Percentiles rank a stretch among this genome's conserved stretches.
phyloP scores from a whole-genome alignment of 2,113 vertebrate genomes.

The Pipa parva region DNA sequence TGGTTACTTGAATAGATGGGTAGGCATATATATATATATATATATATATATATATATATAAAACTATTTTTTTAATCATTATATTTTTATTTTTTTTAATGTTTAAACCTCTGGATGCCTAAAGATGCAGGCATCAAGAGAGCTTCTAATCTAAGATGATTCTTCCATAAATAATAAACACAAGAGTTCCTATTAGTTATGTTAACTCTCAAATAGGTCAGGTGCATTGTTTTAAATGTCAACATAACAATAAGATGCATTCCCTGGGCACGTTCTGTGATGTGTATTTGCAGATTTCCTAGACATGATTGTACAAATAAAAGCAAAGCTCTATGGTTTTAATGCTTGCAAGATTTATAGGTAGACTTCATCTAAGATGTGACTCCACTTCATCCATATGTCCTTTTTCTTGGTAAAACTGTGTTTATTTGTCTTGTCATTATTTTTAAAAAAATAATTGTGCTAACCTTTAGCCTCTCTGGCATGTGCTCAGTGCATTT shows the following conservation, averaged over 20 bases:
- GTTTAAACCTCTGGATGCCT: background rate
- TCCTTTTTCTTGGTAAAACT: too few species aligned
- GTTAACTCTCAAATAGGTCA: conserved; percentile 41
- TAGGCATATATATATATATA: background rate
- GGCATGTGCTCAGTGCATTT: too few species aligned
- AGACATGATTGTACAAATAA: conserved; percentile 37
- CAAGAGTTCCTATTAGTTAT: conserved; percentile 34
- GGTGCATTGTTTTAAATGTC: conserved; percentile 43
- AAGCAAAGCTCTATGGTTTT: conserved; percentile 25
- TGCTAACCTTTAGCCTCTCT: too few species aligned
- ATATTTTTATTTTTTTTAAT: background rate
- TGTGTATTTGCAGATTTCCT: conserved; percentile 39
- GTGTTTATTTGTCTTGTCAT: too few species aligned
- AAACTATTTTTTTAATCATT: background rate
- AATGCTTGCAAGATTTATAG: too few species aligned
- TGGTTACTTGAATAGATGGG: too few species aligned
- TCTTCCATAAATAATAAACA: conserved; percentile 42
- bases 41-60: background rate
- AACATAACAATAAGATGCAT: conserved; percentile 28
- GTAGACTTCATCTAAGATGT: too few species aligned
- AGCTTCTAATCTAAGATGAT: conserved; percentile 29
- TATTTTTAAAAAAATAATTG: too few species aligned
- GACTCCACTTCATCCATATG: too few species aligned
- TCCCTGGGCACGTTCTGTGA: conserved; percentile 30
- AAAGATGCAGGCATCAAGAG: conserved; percentile 4